A percentile compares a stretch with the other conserved stretches of the same genome.
Evolutionary conservation across 2,797 vertebrate species (phyloP).

Genomic region (Chelmon rostratus): DNA sequence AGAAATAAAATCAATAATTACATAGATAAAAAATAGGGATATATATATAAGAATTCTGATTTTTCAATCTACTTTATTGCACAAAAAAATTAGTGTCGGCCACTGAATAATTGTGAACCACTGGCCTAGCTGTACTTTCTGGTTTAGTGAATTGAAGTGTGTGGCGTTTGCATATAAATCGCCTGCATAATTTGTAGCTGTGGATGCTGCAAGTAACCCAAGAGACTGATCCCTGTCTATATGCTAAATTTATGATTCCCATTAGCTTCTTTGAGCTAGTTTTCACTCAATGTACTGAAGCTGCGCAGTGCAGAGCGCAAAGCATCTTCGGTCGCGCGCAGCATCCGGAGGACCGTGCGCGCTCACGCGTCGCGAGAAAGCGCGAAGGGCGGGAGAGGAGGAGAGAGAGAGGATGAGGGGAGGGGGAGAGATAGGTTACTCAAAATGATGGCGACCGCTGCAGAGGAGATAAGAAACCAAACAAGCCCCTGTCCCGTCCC

Average conservation of each 20-base stretch:
- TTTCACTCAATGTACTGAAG: background rate
- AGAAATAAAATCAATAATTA: too few species aligned
- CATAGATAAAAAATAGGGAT: too few species aligned
- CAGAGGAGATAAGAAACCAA: conserved; percentile 71
- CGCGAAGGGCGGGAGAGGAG: conserved; percentile 6
- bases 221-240: background rate
- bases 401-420: background rate
- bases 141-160: background rate
- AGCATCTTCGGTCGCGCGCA: conserved; percentile 28
- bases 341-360: conserved; percentile 45
- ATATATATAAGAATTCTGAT: too few species aligned
- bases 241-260: background rate
- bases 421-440: conserved; percentile 1
- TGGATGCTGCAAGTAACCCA: background rate
- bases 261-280: background rate
- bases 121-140: background rate
- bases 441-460: conserved; percentile 80
- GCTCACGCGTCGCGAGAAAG: conserved; percentile 21
- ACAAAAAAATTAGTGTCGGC: too few species aligned
- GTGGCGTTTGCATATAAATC: background rate
- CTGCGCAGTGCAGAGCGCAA: too few species aligned
- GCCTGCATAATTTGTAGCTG: background rate
- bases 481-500: conserved; percentile 59
- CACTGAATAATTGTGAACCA: too few species aligned
- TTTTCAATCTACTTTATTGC: too few species aligned